Evolutionary conservation across 1,140 invertebrate genomes (phyloP).

Genomic region (Pogonognathellus flavescens): DNA sequence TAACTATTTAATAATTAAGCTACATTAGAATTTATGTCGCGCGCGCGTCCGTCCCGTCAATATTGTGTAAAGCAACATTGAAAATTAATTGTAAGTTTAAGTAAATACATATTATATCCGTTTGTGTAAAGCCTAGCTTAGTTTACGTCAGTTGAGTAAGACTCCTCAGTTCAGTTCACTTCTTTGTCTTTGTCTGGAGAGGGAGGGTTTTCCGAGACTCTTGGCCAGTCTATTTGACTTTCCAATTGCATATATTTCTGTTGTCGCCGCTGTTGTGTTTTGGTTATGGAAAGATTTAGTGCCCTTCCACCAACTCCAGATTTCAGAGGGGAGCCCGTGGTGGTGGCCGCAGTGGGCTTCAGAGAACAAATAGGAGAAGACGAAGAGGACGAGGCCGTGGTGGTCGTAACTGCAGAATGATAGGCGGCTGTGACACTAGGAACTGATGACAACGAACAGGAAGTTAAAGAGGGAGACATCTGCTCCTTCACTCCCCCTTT

Average conservation of each 20-base stretch:
- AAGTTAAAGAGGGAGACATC: background rate
- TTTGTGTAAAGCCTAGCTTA: slow-evolving; percentile 30
- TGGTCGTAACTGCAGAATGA: background rate
- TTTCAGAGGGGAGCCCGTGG: background rate
- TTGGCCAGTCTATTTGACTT: background rate
- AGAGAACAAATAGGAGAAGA: slow-evolving; percentile 37
- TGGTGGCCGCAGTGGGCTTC: background rate
- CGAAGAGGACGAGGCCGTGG: background rate
- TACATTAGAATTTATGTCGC: slow-evolving; percentile 6
- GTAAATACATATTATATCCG: slow-evolving; percentile 33
- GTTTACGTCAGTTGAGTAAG: slow-evolving; percentile 48
- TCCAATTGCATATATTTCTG: background rate
- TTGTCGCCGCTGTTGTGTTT: background rate
- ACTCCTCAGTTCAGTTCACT: slow-evolving; percentile 46
- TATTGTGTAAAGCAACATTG: slow-evolving; percentile 14
- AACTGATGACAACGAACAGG: slow-evolving; percentile 24
- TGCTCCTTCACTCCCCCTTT: background rate
- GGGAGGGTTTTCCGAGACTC: background rate
- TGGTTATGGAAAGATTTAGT: background rate
- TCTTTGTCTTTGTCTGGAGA: slow-evolving; percentile 32
- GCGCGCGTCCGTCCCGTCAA: slow-evolving; percentile 10
- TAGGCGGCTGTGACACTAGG: background rate
- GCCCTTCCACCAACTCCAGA: background rate
- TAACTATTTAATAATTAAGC: background rate
- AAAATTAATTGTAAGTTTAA: slow-evolving; percentile 17